phyloP scores from a whole-genome alignment of 2,113 vertebrate genomes.

The Colius striatus region DNA sequence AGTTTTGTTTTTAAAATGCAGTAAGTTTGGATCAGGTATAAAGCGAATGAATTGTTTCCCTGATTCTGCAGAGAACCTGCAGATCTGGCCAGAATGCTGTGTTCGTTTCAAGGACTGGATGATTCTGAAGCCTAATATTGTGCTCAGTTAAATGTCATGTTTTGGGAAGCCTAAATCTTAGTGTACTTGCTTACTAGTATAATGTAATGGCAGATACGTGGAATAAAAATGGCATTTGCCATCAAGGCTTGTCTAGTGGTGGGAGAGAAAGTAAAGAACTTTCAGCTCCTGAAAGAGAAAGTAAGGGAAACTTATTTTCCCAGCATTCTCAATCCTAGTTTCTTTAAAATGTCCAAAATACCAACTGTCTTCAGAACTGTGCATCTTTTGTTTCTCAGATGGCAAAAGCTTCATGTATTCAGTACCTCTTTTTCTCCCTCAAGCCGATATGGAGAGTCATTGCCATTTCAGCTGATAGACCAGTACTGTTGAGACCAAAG shows the following conservation, averaged over 20 bases:
- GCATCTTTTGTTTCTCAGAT: not conserved
- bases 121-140: not conserved
- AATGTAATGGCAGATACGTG: not conserved
- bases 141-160: not conserved
- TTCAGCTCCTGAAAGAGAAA: not conserved
- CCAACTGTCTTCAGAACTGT: not conserved
- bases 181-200: not conserved
- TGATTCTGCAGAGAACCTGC: not conserved
- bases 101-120: not conserved
- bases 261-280: not conserved
- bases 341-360: not conserved
- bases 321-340: not conserved
- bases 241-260: not conserved
- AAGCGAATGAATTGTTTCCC: not conserved
- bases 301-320: not conserved
- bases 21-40: not conserved
- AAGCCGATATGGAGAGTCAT: not conserved
- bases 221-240: not conserved
- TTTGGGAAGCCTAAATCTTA: not conserved
- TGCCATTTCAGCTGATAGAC: not conserved
- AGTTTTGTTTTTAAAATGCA: not conserved
- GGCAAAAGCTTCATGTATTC: not conserved
- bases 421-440: not conserved
- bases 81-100: not conserved
- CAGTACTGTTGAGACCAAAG: not conserved